Evolutionary conservation across 2,797 vertebrate genomes (phyloP).

Genomic region (Crenuchus spilurus): DNA sequence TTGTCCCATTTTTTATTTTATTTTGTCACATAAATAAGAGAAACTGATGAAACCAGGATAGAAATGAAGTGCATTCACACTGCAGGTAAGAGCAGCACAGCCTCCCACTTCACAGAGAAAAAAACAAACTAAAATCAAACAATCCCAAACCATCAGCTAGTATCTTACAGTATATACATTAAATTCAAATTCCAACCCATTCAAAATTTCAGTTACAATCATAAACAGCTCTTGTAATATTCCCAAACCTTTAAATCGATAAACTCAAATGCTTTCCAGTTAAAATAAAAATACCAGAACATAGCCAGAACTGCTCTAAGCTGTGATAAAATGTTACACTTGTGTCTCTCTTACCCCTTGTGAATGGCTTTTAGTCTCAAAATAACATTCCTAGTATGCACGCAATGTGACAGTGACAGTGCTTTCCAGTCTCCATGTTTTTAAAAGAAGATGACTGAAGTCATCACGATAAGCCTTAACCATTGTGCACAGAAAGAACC

Average conservation of each 20-base stretch:
- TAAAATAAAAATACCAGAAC: constrained; percentile 21
- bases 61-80: constrained; percentile 18
- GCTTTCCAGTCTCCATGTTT: constrained; percentile 17
- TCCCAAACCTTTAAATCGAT: constrained; percentile 5
- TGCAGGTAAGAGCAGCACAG: constrained; percentile 10
- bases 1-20: constrained; percentile 27
- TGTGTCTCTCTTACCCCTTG: not conserved
- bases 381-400: not conserved
- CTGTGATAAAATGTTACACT: not conserved
- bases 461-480: constrained; percentile 10
- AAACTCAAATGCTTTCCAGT: constrained; percentile 13
- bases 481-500: constrained; percentile 10
- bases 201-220: not conserved
- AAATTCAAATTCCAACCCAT: not conserved
- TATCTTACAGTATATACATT: constrained; percentile 42
- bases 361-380: constrained; percentile 2
- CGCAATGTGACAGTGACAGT: constrained; percentile 1
- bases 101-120: not conserved
- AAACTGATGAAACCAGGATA: not conserved
- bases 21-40: constrained; percentile 39
- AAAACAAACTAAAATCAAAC: constrained; percentile 5
- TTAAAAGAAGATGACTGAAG: constrained; percentile 3
- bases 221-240: not conserved
- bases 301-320: constrained; percentile 5
- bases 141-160: constrained; percentile 14